These are phyloP conservation scores for Hipposideros armiger DNA, from an alignment of 2,113 vertebrate species.

Conservation along the genomic window DNA sequence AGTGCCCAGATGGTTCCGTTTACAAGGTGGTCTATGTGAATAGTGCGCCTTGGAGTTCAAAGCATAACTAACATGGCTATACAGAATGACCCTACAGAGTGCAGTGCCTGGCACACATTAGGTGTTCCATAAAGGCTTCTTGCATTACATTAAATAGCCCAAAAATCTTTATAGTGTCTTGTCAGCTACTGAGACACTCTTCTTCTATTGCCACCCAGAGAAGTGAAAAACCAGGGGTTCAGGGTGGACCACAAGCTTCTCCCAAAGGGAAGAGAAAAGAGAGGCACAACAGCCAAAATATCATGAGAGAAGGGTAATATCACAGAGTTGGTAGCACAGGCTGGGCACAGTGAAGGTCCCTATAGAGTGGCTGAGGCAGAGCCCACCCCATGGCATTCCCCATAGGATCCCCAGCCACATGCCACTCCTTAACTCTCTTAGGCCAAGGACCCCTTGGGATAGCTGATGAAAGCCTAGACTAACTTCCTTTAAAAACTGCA, in stretches of 20 bases:
- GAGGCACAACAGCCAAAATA: neutral
- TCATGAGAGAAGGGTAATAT: neutral
- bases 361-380: neutral
- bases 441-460: neutral
- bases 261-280: neutral
- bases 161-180: neutral
- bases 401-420: neutral
- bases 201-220: neutral
- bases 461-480: neutral
- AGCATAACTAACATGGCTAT: neutral
- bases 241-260: neutral
- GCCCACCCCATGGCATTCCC: neutral
- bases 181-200: neutral
- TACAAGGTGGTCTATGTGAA: neutral
- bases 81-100: neutral
- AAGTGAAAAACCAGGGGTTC: slow-evolving; percentile 28
- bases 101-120: neutral
- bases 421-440: neutral
- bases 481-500: neutral
- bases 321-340: too few relatives aligned
- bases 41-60: neutral
- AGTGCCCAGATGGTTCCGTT: neutral
- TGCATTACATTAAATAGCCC: neutral
- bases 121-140: neutral
- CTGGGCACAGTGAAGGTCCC: neutral